Base-by-base conservation (phyloP, 2,113 vertebrate genomes). In the Pluvialis apricaria region DNA sequence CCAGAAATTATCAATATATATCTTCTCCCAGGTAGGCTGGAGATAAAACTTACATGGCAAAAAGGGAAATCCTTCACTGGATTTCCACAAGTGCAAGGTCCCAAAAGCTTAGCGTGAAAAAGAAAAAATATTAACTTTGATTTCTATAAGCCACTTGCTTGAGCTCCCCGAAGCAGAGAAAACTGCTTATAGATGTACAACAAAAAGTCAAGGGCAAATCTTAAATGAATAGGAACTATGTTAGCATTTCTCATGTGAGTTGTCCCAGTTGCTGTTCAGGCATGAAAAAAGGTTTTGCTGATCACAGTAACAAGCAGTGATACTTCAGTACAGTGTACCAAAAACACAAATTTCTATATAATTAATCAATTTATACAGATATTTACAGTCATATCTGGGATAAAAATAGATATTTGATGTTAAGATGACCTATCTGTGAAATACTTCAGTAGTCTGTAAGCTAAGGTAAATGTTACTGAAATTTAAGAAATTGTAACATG, bases 201-300 rank as follows among this genome's bases (percentile, higher is more conserved):
- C 60, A 76, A 64, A 91, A 96, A 93, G 68, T 94, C 86, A 96
- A 97, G 86, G 92, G 77, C 72, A 94, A 90, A 91, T 65, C 75
- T 90, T 9, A 0, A 92, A 91, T 88, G 92, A 91, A 55, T 38
- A 45, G 64, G 52, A 94, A 45, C 73, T 76, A 31, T 42, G 52
- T 49, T 69, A 69, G 83, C 38, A 89, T 87, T 91, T 76, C 83
- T 96, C 61, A 24, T 58, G 83, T 38, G 52, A 91, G 28, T n/a
- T 85, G 61, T 92, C 52, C 57, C 81, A 88, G 61, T 57, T 0
- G 0, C 24, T 21, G 32, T 13, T 94, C 88, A 92, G 55, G 81
- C 69, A 92, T 69, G 49, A 94, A 94, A 86, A 79, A 82, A 92
- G 57, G 21, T 45, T 96, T 91, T 89, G 73, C 61, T 94, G 61